phyloP scores from a whole-genome alignment of 1,140 invertebrate species.

The Brevipalpus yothersi region DNA sequence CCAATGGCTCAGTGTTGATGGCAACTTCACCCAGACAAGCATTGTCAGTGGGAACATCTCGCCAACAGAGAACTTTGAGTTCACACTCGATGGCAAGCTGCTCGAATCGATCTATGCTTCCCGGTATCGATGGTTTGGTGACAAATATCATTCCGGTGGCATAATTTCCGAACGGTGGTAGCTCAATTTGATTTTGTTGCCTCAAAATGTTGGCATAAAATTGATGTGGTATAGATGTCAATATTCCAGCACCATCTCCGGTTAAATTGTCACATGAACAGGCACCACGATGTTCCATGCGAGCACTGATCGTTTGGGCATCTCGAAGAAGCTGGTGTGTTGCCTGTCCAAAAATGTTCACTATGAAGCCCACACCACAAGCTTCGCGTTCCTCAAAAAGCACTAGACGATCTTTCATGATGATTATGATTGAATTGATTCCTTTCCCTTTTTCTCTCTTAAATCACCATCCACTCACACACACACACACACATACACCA shows the following conservation, averaged over 20 bases:
- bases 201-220: constrained; percentile 60
- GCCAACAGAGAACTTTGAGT: constrained; percentile 60
- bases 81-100: constrained; percentile 50
- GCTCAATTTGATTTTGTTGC: constrained; percentile 43
- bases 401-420: no score
- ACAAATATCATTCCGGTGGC: constrained; percentile 88
- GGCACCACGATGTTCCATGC: constrained; percentile 96
- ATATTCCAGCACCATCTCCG: constrained; percentile 87
- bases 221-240: constrained; percentile 82
- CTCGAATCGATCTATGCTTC: constrained; percentile 53
- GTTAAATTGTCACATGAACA: constrained; percentile 87
- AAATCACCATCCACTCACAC: no score
- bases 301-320: constrained; percentile 68
- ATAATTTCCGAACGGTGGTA: constrained; percentile 66
- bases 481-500: no score
- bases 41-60: constrained; percentile 65
- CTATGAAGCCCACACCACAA: constrained; percentile 90
- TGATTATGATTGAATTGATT: no score
- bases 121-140: constrained; percentile 49
- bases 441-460: no score
- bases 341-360: constrained; percentile 76
- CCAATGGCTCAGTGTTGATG: constrained; percentile 71
- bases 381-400: background rate
- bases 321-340: constrained; percentile 86
- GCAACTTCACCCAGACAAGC: constrained; percentile 67